These are phyloP conservation scores for Eutrigla gurnardus DNA, from an alignment of 2,797 vertebrate species.

Conservation along the genomic window DNA sequence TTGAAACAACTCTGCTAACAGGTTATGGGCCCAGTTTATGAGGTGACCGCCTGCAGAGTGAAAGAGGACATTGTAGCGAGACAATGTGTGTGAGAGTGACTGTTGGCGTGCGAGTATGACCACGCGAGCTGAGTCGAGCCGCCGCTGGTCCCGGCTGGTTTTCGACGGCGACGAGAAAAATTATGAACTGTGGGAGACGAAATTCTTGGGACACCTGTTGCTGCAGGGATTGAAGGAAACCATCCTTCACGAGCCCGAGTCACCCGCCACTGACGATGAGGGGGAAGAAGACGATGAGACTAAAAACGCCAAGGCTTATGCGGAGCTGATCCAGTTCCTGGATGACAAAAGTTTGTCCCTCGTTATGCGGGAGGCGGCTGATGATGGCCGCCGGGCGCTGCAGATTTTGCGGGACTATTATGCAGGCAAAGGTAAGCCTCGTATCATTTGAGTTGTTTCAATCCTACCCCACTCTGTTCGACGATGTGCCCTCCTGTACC, in stretches of 20 bases:
- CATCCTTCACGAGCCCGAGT: neutral
- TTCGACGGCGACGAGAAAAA: neutral
- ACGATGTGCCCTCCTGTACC: too few relatives aligned
- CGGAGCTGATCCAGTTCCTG: neutral
- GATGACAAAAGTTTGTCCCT: neutral
- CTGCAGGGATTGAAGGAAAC: neutral
- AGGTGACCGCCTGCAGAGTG: too few relatives aligned
- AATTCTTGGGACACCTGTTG: neutral
- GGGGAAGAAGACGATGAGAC: neutral
- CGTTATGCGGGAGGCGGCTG: neutral
- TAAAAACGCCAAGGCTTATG: neutral
- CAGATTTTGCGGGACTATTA: neutral
- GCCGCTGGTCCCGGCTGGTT: neutral
- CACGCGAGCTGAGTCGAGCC: neutral
- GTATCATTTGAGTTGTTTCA: neutral
- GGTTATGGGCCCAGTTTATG: too few relatives aligned
- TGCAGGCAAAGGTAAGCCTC: neutral
- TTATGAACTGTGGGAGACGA: neutral
- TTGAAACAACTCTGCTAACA: too few relatives aligned
- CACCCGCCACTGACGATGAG: neutral
- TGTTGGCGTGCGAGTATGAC: too few relatives aligned
- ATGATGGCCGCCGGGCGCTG: neutral
- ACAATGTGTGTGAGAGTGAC: too few relatives aligned
- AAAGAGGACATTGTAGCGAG: too few relatives aligned
- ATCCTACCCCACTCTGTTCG: too few relatives aligned